Evolutionary conservation across 2,888 invertebrate genomes (phyloP).

Genomic region (Eristalis arbustorum): DNA sequence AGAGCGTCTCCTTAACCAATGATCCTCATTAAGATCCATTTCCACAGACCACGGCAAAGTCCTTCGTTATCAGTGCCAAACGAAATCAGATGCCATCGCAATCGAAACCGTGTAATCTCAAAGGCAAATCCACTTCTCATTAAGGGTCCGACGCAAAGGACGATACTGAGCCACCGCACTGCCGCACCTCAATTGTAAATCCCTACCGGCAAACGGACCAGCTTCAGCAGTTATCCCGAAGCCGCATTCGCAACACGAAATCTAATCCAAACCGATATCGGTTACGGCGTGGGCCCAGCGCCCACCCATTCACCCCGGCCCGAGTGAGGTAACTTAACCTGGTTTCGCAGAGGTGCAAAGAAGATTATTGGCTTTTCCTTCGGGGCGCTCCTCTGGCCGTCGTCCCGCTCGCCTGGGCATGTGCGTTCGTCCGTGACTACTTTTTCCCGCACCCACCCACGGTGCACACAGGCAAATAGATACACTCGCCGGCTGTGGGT

Average conservation of each 20-base stretch:
- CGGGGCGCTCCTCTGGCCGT: not conserved
- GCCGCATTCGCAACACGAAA: conserved; percentile 56
- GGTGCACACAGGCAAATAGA: conserved; percentile 20
- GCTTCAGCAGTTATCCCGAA: conserved; percentile 13
- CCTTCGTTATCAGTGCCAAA: not conserved
- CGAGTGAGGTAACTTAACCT: not conserved
- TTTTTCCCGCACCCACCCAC: conserved; percentile 1
- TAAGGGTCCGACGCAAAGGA: not conserved
- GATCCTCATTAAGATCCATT: not conserved
- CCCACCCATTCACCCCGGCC: not conserved
- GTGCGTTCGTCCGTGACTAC: conserved; percentile 16
- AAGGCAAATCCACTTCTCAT: not conserved
- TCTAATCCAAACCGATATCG: conserved; percentile 51
- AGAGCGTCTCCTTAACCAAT: not conserved
- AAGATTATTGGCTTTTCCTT: conserved; percentile 58
- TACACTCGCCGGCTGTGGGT: conserved; percentile 4
- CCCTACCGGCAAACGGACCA: not conserved
- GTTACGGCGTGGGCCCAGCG: conserved; percentile 33
- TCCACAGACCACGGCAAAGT: not conserved
- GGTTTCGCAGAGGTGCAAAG: conserved; percentile 32
- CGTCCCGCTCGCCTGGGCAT: not conserved
- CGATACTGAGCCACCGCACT: not conserved
- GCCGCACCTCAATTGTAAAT: not conserved
- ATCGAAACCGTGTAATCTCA: not conserved
- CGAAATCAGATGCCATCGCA: not conserved